Evolutionary conservation across 2,113 vertebrate genomes (phyloP).

Genomic region (Candoia aspera): DNA sequence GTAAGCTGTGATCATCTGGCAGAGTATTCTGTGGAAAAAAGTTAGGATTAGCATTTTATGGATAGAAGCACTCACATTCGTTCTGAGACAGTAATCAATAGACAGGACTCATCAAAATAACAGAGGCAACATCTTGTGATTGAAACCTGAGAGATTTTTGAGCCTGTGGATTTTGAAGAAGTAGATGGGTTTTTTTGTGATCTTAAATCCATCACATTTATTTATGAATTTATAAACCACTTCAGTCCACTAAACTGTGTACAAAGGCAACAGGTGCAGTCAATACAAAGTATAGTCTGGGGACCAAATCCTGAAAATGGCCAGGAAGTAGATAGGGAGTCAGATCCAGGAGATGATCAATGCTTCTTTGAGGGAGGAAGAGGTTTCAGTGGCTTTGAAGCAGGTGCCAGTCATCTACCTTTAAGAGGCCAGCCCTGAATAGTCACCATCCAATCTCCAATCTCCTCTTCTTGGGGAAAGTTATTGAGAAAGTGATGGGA

Average conservation of each 20-base stretch:
- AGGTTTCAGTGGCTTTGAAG: neutral
- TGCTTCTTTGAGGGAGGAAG: neutral
- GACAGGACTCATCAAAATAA: neutral
- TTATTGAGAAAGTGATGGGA: neutral
- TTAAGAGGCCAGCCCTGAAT: neutral
- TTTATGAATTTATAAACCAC: neutral
- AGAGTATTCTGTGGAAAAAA: neutral
- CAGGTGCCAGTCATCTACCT: neutral
- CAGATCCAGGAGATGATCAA: neutral
- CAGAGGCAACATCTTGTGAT: neutral
- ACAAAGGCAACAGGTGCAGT: neutral
- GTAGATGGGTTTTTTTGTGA: neutral
- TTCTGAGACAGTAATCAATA: neutral
- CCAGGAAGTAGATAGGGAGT: neutral
- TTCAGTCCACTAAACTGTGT: neutral
- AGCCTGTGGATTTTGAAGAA: neutral
- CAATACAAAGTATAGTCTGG: neutral
- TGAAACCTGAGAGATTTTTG: neutral
- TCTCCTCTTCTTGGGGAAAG: neutral
- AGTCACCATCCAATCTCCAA: neutral
- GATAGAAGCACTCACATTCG: neutral
- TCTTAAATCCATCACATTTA: neutral
- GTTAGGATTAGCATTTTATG: neutral
- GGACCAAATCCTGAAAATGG: neutral
- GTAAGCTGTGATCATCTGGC: neutral